These are phyloP conservation scores for Tolmerus cingulatus DNA, from an alignment of 2,888 invertebrate species.

Conservation along the genomic window DNA sequence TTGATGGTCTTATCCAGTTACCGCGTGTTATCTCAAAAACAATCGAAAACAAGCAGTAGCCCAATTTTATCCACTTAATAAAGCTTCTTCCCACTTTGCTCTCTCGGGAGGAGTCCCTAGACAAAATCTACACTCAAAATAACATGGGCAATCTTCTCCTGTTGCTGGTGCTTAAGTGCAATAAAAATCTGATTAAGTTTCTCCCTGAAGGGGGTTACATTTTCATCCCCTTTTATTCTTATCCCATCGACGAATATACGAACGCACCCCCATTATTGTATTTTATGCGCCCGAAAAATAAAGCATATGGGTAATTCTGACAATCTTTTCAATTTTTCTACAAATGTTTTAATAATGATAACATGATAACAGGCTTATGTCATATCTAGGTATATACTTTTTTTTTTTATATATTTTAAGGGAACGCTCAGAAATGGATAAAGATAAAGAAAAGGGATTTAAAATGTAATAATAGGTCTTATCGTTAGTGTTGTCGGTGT, in stretches of 20 bases:
- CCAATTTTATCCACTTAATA: slow-evolving; percentile 26
- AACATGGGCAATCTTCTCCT: slow-evolving; percentile 1
- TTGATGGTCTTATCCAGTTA: not conserved
- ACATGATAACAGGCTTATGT: slow-evolving; percentile 34
- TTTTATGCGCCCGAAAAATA: not conserved
- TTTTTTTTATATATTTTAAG: too few species aligned
- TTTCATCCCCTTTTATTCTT: not conserved
- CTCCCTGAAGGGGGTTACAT: not conserved
- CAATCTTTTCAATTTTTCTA: slow-evolving; percentile 20
- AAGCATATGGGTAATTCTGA: slow-evolving; percentile 26
- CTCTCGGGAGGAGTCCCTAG: too few species aligned
- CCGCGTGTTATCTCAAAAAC: not conserved
- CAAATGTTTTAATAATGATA: slow-evolving; percentile 31
- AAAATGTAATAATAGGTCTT: not conserved
- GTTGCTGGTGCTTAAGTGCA: slow-evolving; percentile 23
- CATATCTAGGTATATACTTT: not conserved
- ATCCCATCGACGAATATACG: too few species aligned
- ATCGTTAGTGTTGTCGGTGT: not conserved
- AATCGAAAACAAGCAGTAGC: slow-evolving; percentile 4
- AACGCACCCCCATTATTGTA: not conserved
- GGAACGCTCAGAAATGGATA: too few species aligned
- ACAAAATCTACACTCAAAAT: not conserved
- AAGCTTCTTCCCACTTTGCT: not conserved
- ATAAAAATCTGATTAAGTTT: slow-evolving; percentile 37
- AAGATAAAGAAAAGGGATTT: not conserved